These are phyloP conservation scores for Ernsta delagoae DNA, from an alignment of 2,888 invertebrate genomes.

Conservation along the genomic window DNA sequence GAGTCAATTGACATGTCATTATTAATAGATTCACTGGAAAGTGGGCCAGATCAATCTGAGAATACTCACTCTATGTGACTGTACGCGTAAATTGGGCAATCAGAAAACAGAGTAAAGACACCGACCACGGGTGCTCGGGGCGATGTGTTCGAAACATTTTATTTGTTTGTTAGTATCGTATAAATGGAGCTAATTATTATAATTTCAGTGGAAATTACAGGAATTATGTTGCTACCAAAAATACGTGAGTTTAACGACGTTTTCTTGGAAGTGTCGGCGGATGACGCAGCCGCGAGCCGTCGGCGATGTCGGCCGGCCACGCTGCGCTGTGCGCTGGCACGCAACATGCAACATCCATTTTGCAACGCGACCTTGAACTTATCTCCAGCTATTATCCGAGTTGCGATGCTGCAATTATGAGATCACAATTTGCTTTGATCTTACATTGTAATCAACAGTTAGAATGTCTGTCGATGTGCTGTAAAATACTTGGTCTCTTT, in stretches of 20 bases:
- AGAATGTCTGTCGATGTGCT: neutral
- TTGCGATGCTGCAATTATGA: slow-evolving; percentile 35
- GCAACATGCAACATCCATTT: slow-evolving; percentile 51
- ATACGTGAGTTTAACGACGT: slow-evolving; percentile 84
- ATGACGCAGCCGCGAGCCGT: slow-evolving; percentile 58
- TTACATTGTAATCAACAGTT: neutral
- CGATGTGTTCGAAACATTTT: slow-evolving; percentile 72
- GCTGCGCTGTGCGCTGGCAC: slow-evolving; percentile 42
- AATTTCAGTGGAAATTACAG: slow-evolving; percentile 82
- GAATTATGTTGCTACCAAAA: slow-evolving; percentile 84
- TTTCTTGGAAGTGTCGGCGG: slow-evolving; percentile 77
- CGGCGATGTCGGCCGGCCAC: slow-evolving; percentile 59
- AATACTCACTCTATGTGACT: slow-evolving; percentile 21
- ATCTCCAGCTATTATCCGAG: slow-evolving; percentile 41
- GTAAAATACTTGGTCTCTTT: neutral
- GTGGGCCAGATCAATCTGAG: slow-evolving; percentile 34
- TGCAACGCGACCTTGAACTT: slow-evolving; percentile 68
- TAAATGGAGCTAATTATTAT: slow-evolving; percentile 83
- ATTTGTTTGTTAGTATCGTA: slow-evolving; percentile 83
- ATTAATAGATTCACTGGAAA: slow-evolving; percentile 29
- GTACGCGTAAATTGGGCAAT: slow-evolving; percentile 55
- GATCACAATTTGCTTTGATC: slow-evolving; percentile 10
- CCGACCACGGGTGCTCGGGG: slow-evolving; percentile 55
- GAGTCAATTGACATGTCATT: slow-evolving; percentile 29
- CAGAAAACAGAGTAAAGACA: slow-evolving; percentile 54